Evolutionary conservation across 1,140 invertebrate genomes (phyloP), one percentile per base, ranked within the genome.

Genomic region (Eueides isabella): DNA sequence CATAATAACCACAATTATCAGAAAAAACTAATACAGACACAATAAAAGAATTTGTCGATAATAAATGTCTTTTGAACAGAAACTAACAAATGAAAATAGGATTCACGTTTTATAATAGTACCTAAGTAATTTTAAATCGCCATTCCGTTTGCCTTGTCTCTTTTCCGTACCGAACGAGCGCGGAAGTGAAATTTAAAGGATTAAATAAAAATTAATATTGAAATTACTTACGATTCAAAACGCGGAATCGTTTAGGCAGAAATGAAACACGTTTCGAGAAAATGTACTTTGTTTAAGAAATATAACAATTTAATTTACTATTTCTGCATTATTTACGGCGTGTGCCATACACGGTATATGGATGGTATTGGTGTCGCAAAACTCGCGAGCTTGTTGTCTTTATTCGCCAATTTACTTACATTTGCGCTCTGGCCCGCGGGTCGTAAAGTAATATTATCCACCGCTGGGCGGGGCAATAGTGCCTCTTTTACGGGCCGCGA

Each of bases 391-490:
- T 71, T 71, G 77, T 79, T 76, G 70, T 77, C 87, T 90, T 91
- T 91, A 92, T 91, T 87, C 87, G 77, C 85, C 91, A 92, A 92
- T 92, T 92, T 92, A 92, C 88, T 91, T 90, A 92, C 86, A 89
- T 89, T 87, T 83, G 82, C 82, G 85, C 82, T 82, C 72, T 78
- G 80, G 86, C 88, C 87, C 87, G 81, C 86, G 85, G 83, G 83
- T 87, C 87, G 84, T 92, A 91, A 92, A 92, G 89, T 91, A 91
- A 92, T 91, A 92, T 92, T 91, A 91, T 90, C 87, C 89, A 85
- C 80, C 83, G 85, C 80, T 87, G 88, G 89, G 89, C 85, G 85
- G 80, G 86, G 89, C 87, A 87, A 86, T 90, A 92, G 86, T 91
- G 91, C 89, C 90, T 90, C 89, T 92, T 92, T 92, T 92, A 91